phyloP scores from a whole-genome alignment of 2,888 invertebrate species.

The Harpagoxenus sublaevis region DNA sequence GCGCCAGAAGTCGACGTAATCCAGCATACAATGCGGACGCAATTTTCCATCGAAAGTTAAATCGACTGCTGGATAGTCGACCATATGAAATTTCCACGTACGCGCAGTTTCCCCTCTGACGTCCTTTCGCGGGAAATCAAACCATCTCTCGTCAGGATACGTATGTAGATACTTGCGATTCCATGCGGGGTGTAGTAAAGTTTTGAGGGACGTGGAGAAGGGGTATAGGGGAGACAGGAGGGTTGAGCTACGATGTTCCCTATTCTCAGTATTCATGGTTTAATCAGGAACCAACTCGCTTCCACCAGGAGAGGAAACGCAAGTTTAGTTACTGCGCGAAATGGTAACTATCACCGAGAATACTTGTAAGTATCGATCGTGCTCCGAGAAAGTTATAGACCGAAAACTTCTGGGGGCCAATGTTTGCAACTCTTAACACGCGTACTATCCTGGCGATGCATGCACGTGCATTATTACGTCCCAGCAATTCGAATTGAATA shows the following conservation, averaged over 20 bases:
- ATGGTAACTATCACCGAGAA: constrained; percentile 61
- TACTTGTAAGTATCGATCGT: constrained; percentile 66
- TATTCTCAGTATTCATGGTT: constrained; percentile 81
- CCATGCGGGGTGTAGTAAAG: constrained; percentile 71
- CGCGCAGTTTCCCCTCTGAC: constrained; percentile 43
- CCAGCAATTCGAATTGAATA: constrained; percentile 16
- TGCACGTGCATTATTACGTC: constrained; percentile 32
- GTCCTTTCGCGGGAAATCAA: constrained; percentile 70
- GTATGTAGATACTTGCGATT: constrained; percentile 77
- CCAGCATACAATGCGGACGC: constrained; percentile 56
- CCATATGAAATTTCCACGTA: constrained; percentile 48
- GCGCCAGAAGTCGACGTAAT: constrained; percentile 28
- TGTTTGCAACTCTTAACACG: constrained; percentile 49
- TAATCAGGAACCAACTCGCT: constrained; percentile 82
- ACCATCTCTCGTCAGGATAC: constrained; percentile 69
- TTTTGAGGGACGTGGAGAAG: constrained; percentile 59
- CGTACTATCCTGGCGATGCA: not conserved
- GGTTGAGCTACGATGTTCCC: constrained; percentile 73
- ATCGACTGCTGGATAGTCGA: constrained; percentile 45
- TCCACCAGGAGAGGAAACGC: constrained; percentile 68
- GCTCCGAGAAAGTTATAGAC: constrained; percentile 64
- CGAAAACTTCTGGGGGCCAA: constrained; percentile 28
- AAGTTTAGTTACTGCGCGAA: constrained; percentile 73
- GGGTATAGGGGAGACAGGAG: constrained; percentile 26
- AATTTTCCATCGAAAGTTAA: constrained; percentile 67